Base-by-base conservation (phyloP, 2,888 invertebrate species). In the Lordiphosa andalusiaca region DNA sequence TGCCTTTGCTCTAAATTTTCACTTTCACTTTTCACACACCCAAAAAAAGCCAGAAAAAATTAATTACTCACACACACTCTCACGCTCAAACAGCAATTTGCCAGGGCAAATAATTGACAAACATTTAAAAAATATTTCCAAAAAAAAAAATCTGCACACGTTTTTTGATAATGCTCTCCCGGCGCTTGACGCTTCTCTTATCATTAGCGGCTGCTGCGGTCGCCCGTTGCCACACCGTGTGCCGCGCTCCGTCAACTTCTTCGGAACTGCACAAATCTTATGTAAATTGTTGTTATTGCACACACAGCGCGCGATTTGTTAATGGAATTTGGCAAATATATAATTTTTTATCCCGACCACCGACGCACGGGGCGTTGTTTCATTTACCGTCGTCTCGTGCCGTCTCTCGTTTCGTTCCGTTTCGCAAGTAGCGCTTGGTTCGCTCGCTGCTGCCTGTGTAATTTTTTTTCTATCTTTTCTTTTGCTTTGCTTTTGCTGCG, bases 21-120 rank as follows among this genome's bases (percentile, higher is more conserved):
- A 87, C 87, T 87, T 87, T 87, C 87, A 85, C 83, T 87, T 87
- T 87, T 81, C 76, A 80, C 86, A 87, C 86, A 86, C 86, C 86
- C 85, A 85, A 85, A 56, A 48, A 63, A 53, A 69, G 44, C 16
- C 53, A 68, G 41, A 41, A 54, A 7, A 51, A 44, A 56, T 41
- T 30, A 41, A 41, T 9, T 58, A 51, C 55, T 59, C 53, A 55
- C 55, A 62, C 53, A 57, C 53, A 68, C 53, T 58, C 44, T 46
- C 30, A 50, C 41, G 42, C 41, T 33, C 21, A 5, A 13, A 25
- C 0, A n/a, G 16, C 38, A n/a, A 49, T 13, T 38, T 49, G 7
- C 37, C 38, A 3, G 33, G 38, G 38, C 38, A 38, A 38, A 30
- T 50, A 33, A 30, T 30, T 40, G 9, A 12, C 19, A 38, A 33